Base-by-base conservation (phyloP, 1,140 invertebrate species). In the Bilobella aurantiaca region DNA sequence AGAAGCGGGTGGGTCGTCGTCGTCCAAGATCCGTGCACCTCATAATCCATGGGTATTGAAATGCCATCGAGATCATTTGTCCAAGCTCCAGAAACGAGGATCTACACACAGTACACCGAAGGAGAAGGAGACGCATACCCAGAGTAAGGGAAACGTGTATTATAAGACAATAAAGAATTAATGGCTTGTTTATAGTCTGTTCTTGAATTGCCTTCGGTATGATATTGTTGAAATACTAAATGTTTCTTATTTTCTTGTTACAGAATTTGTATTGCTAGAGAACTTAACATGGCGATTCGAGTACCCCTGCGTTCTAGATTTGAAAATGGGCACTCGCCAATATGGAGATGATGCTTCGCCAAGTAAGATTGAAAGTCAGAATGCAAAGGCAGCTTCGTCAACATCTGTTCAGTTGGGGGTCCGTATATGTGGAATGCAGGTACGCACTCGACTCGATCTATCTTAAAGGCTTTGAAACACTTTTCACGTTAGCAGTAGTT, bases 271-370 rank as follows among this genome's bases (percentile, higher is more conserved):
- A 53, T 73, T 86, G 42, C 74, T 86, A 46, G 84, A 86, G 74
- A 85, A 86, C 75, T 74, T 86, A 23, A 81, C 82, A 27, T 78
- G 76, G 61, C 76, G 78, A 30, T 83, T 77, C 57, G 70, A 74
- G 58, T 74, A 75, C 56, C 77, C 77, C 0, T 84, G 83, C 75
- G 78, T 85, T 32, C 75, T 86, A 49, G 84, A 86, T 74, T 75
- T 86, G 58, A 86, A 86, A 75, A 83, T 86, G 82, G 85, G 85
- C 16, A 84, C 82, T 5, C 72, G 83, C 34, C 84, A 85, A 70
- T 82, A 85, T 74, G 82, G 82, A 16, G 83, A 84, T 73, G 79
- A 82, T 73, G 83, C 82, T 12, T 75, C 79, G 14, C 77, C 81
- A 16, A 77, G 78, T 23, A 86, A 86, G 72, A 78, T 77, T 32